Evolutionary conservation across 2,113 vertebrate genomes (phyloP), one percentile per base, ranked within the genome.

Genomic region (Reinhardtius hippoglossoides): DNA sequence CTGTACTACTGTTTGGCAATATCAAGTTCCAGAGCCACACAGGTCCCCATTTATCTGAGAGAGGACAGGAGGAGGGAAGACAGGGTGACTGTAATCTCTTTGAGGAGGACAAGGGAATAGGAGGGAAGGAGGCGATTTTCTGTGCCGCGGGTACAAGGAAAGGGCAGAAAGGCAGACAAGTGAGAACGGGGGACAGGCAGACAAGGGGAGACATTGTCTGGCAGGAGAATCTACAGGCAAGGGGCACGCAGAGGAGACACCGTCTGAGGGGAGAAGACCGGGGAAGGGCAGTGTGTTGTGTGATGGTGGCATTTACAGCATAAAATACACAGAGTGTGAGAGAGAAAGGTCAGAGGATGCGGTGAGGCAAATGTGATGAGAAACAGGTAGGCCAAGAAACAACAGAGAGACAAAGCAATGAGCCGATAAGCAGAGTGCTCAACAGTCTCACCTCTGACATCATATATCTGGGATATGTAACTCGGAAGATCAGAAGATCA

Each of bases 1-100:
- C 71, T 76, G 20, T 48, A 48, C 55, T 59, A 52, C 78, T 80
- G 76, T 78, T 78, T n/a, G 20, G 58, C n/a, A 74, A 69, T 71
- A 75, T 84, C 67, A 65, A 35, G 70, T 80, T 82, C 15, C 23
- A 40, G 7, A 52, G 50, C 50, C 50, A n/a, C 15, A 50, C 46
- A 18, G 50, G 20, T 2, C 20, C 20, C 50, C 20, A 5, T 67
- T 83, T 78, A 48, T 87, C n/a, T 67, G 31, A 62, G 52, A 74
- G 27, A 46, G 27, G 35, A 66, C 44, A 31, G 76, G 37, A 61
- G 71, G 78, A 27, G 26, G 72, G 20, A 23, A 71, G 31, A 23
- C 20, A 27, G 24, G 15, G 23, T 66, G 55, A 73, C 23, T 14
- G 46, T 27, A 48, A 48, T 70, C 62, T 77, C 54, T 76, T 26